Evolutionary conservation across 2,113 vertebrate species (phyloP).

Genomic region (Casuarius casuarius): DNA sequence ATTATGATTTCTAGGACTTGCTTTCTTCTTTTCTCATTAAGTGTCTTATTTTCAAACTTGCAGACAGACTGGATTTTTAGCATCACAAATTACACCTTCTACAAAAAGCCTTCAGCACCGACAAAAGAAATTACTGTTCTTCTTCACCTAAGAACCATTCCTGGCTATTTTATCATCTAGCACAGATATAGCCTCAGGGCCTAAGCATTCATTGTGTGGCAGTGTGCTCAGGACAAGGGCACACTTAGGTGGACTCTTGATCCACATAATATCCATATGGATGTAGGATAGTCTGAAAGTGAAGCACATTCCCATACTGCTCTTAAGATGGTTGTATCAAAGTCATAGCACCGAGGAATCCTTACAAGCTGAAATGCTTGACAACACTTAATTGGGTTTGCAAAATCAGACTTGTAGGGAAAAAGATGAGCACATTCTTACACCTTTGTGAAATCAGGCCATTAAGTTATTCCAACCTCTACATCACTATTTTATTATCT

Average conservation of each 20-base stretch:
- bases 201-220: neutral
- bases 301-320: neutral
- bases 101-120: neutral
- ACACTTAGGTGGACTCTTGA: neutral
- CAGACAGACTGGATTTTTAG: neutral
- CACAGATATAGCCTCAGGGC: neutral
- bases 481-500: neutral
- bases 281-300: neutral
- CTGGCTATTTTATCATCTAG: neutral
- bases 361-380: neutral
- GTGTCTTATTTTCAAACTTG: neutral
- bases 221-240: neutral
- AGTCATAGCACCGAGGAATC: neutral
- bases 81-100: neutral
- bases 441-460: neutral
- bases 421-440: neutral
- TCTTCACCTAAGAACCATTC: neutral
- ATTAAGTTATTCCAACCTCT: neutral
- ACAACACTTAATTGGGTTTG: neutral
- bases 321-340: neutral
- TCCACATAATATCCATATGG: fast-evolving
- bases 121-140: neutral
- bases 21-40: neutral
- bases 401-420: neutral
- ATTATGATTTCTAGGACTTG: neutral